These are phyloP conservation scores for Napeogenes sylphis DNA, from an alignment of 2,888 invertebrate species.

Conservation along the genomic window DNA sequence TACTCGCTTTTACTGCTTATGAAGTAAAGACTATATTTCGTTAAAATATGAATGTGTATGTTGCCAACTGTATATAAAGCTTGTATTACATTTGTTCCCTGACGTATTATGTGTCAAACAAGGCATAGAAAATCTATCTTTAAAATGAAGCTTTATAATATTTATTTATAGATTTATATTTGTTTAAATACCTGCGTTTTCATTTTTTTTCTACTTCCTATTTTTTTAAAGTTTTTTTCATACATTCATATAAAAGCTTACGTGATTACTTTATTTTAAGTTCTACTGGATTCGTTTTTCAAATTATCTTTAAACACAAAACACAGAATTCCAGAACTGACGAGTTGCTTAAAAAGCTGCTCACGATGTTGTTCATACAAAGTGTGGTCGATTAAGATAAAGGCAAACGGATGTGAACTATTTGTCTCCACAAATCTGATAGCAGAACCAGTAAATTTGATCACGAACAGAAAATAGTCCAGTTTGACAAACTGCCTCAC, in stretches of 20 bases:
- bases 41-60: slow-evolving; percentile 8
- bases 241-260: too few relatives aligned
- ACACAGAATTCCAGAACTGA: background rate
- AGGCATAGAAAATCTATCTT: slow-evolving; percentile 9
- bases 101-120: slow-evolving; percentile 8
- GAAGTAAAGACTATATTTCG: slow-evolving; percentile 7
- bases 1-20: slow-evolving; percentile 2
- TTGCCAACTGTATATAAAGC: slow-evolving; percentile 8
- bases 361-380: slow-evolving; percentile 16
- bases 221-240: too few relatives aligned
- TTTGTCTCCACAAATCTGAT: slow-evolving; percentile 21
- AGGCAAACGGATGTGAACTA: slow-evolving; percentile 18
- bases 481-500: background rate
- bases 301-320: background rate
- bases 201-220: too few relatives aligned
- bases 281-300: too few relatives aligned
- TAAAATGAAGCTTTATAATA: background rate
- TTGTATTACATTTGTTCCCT: slow-evolving; percentile 12
- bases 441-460: slow-evolving; percentile 15
- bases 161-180: too few relatives aligned
- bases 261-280: too few relatives aligned
- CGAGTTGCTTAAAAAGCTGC: slow-evolving; percentile 13
- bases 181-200: too few relatives aligned
- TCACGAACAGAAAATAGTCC: slow-evolving; percentile 6
- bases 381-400: slow-evolving; percentile 22